phyloP scores from a whole-genome alignment of 2,888 invertebrate genomes.

The Odontothrips loti region DNA sequence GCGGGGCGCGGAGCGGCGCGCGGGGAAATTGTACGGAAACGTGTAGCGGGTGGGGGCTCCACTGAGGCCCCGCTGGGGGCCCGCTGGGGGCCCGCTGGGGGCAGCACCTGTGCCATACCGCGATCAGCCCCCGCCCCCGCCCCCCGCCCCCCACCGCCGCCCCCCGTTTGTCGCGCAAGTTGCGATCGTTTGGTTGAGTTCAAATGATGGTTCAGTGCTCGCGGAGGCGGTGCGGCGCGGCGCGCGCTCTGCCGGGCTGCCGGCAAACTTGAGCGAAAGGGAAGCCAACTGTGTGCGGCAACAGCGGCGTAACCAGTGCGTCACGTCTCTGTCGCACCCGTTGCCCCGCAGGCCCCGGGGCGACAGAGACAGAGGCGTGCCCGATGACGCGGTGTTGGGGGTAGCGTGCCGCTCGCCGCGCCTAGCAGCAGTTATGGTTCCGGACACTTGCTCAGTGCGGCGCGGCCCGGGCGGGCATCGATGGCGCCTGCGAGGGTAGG shows the following conservation, averaged over 20 bases:
- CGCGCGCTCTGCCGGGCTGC: not conserved
- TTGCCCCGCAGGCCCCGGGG: not conserved
- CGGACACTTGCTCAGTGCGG: not conserved
- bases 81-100: not conserved
- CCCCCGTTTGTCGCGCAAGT: not conserved
- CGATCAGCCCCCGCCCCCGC: conserved; percentile 11
- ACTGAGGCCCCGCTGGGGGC: not conserved
- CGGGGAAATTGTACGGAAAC: conserved; percentile 19
- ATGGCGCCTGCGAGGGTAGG: too few species aligned
- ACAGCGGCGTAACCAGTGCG: not conserved
- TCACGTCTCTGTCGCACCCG: not conserved
- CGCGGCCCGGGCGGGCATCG: too few species aligned
- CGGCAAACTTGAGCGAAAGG: conserved; percentile 2
- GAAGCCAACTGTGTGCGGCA: not conserved
- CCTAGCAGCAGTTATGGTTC: too few species aligned
- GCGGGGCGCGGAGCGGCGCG: not conserved
- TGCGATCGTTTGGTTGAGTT: not conserved
- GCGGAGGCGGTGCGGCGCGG: not conserved
- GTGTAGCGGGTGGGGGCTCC: not conserved
- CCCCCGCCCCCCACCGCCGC: not conserved
- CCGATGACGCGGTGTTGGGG: too few species aligned
- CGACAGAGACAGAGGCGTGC: not conserved
- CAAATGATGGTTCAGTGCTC: conserved; percentile 7
- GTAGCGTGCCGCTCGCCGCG: too few species aligned
- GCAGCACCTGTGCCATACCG: not conserved